phyloP scores from a whole-genome alignment of 1,140 invertebrate genomes.

The Penaeus chinensis region DNA sequence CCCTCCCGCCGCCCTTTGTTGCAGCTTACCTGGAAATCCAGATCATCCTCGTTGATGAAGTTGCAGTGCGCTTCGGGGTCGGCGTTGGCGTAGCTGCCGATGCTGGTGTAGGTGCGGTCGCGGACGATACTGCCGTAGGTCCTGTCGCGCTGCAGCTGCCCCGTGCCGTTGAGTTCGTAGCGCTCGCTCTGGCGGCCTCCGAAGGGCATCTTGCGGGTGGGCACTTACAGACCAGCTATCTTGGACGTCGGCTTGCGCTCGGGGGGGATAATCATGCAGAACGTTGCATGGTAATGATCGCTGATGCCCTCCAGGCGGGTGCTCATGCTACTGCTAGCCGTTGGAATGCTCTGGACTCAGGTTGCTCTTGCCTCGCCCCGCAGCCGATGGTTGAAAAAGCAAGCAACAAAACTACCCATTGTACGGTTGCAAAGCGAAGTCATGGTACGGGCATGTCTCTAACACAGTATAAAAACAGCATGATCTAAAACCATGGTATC shows the following conservation, averaged over 20 bases:
- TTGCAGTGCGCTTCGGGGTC: slow-evolving; percentile 47
- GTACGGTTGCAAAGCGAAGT: no score
- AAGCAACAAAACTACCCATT: no score
- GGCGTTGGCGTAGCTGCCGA: slow-evolving; percentile 48
- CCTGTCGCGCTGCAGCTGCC: slow-evolving; percentile 48
- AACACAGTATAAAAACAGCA: no score
- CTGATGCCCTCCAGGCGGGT: no score
- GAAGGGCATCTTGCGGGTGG: slow-evolving; percentile 35
- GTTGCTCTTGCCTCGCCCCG: no score
- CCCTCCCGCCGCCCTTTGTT: not conserved
- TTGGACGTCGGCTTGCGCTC: not conserved
- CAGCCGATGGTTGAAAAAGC: no score
- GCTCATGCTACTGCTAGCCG: no score
- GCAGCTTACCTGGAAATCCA: slow-evolving; percentile 41
- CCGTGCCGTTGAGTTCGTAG: slow-evolving; percentile 57
- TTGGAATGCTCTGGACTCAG: no score
- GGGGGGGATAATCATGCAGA: not conserved
- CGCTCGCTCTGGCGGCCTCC: slow-evolving; percentile 36
- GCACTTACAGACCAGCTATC: not conserved
- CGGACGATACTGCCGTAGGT: slow-evolving; percentile 53
- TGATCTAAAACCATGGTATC: no score
- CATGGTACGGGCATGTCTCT: no score
- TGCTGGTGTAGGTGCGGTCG: slow-evolving; percentile 51
- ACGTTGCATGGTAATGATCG: no score
- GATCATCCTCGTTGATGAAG: slow-evolving; percentile 51